phyloP scores from a whole-genome alignment of 1,140 invertebrate species.

The Drosophila rufa region DNA sequence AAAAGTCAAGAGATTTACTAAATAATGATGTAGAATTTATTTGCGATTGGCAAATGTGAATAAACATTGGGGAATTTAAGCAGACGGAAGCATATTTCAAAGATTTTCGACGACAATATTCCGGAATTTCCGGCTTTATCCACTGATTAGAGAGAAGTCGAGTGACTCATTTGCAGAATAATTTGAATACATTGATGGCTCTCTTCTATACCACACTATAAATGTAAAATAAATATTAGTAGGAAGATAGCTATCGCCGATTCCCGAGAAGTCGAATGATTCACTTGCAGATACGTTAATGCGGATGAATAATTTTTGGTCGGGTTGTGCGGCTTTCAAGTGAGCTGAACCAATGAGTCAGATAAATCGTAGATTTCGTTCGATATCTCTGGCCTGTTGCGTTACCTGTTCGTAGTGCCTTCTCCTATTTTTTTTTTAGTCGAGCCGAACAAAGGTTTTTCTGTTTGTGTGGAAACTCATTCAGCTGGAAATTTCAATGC shows the following conservation, averaged over 20 bases:
- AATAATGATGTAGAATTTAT: constrained; percentile 55
- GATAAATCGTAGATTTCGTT: constrained; percentile 12
- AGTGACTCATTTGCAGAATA: constrained; percentile 6
- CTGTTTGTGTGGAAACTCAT: constrained; percentile 29
- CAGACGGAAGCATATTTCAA: constrained; percentile 5
- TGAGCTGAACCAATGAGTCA: constrained; percentile 30
- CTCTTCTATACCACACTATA: not conserved
- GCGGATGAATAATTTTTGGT: constrained; percentile 20
- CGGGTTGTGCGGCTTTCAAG: constrained; percentile 10
- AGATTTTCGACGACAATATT: constrained; percentile 2
- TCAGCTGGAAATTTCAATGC: constrained; percentile 43
- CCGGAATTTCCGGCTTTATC: no score
- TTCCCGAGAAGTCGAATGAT: constrained; percentile 15
- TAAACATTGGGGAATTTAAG: constrained; percentile 28
- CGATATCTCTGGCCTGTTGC: constrained; percentile 19
- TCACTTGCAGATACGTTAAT: constrained; percentile 17
- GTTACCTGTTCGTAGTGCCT: constrained; percentile 10
- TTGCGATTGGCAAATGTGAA: constrained; percentile 46
- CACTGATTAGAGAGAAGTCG: constrained; percentile 1
- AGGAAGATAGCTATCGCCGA: not conserved
- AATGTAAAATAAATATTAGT: no score
- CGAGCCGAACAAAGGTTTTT: constrained; percentile 32
- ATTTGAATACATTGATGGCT: not conserved
- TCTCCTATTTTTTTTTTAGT: not conserved
- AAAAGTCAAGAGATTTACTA: constrained; percentile 56